phyloP scores from a whole-genome alignment of 1,140 invertebrate species.

The Stegodyphus mimosarum region DNA sequence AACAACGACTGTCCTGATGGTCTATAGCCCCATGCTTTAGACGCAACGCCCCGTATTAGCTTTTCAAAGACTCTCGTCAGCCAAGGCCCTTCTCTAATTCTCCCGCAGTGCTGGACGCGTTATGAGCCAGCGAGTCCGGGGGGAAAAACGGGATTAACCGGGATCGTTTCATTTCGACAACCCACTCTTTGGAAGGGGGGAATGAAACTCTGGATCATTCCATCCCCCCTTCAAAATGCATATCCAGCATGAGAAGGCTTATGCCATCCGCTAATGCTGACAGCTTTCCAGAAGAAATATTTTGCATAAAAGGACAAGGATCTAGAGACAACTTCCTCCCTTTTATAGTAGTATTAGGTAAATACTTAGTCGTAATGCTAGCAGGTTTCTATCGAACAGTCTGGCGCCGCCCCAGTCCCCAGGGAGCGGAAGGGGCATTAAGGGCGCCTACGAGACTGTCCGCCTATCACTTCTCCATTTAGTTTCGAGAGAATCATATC shows the following conservation, averaged over 20 bases:
- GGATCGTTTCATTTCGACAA: slow-evolving; percentile 57
- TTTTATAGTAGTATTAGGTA: slow-evolving; percentile 42
- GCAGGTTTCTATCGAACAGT: not conserved
- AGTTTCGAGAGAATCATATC: not conserved
- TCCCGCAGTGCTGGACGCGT: slow-evolving; percentile 4
- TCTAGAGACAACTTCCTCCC: slow-evolving; percentile 2
- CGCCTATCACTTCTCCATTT: slow-evolving; percentile 53
- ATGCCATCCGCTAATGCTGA: slow-evolving; percentile 43
- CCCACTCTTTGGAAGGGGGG: not conserved
- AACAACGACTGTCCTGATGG: not conserved
- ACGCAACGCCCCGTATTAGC: slow-evolving; percentile 3
- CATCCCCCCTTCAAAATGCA: slow-evolving; percentile 1
- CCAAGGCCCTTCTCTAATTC: slow-evolving; percentile 24
- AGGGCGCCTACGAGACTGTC: slow-evolving; percentile 36
- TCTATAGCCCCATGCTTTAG: slow-evolving; percentile 5
- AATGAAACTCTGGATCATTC: not conserved
- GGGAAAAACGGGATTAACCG: slow-evolving; percentile 52
- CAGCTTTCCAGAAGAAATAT: slow-evolving; percentile 58
- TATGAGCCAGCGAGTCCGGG: slow-evolving; percentile 11
- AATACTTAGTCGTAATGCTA: slow-evolving; percentile 49
- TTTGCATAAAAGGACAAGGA: slow-evolving; percentile 55
- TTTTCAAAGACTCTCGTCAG: not conserved
- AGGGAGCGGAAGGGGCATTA: slow-evolving; percentile 37
- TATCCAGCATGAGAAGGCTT: slow-evolving; percentile 42
- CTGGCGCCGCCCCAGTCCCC: slow-evolving; percentile 31